Conservation (phyloP, 2,888 invertebrate genomes). For the Dryobotodes eremita region DNA sequence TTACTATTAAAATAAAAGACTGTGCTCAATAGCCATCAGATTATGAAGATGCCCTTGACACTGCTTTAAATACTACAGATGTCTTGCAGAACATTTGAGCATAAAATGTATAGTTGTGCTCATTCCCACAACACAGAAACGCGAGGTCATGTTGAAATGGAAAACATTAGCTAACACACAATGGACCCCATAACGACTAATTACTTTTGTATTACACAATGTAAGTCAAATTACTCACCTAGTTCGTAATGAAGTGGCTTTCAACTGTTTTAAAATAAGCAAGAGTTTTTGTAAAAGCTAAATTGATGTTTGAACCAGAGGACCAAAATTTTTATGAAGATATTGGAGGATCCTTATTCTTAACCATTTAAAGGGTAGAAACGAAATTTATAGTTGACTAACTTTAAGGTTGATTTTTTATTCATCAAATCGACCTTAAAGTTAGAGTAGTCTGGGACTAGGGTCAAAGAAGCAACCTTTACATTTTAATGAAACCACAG, state of each 20-base stretch:
- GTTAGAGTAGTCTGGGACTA: too few species aligned
- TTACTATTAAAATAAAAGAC: neutral
- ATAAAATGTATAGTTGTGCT: constrained; percentile 68
- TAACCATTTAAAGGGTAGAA: too few species aligned
- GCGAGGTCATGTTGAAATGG: constrained; percentile 77
- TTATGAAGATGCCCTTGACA: constrained; percentile 57
- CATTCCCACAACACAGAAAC: constrained; percentile 77
- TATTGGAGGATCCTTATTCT: neutral
- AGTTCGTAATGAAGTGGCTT: constrained; percentile 37
- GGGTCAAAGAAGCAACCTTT: too few species aligned
- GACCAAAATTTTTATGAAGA: neutral
- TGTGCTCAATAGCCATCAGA: neutral
- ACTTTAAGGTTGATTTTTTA: too few species aligned
- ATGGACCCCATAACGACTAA: constrained; percentile 72
- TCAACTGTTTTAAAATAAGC: constrained; percentile 13
- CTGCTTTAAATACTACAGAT: constrained; percentile 53
- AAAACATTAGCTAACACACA: constrained; percentile 75
- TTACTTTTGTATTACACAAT: constrained; percentile 71
- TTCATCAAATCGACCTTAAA: too few species aligned
- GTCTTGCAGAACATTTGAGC: constrained; percentile 56
- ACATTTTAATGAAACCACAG: neutral
- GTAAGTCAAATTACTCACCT: constrained; percentile 46
- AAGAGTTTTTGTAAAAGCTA: neutral
- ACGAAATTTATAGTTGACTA: too few species aligned
- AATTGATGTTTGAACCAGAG: neutral